Evolutionary conservation across 2,797 vertebrate species (phyloP).

Genomic region (Sciurus carolinensis): DNA sequence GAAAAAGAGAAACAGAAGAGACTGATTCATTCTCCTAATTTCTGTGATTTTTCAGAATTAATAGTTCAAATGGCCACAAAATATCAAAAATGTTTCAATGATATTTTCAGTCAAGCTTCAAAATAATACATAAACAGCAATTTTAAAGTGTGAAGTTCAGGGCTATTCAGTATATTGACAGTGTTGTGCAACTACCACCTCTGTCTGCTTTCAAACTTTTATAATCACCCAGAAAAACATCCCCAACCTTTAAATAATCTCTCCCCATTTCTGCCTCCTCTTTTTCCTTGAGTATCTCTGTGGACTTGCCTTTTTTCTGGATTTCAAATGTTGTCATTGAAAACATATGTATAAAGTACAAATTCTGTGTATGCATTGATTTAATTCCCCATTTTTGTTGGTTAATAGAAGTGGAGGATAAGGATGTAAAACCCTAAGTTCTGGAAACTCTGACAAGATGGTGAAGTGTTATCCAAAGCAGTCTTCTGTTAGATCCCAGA

Average conservation of each 20-base stretch:
- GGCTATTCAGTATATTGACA: background rate
- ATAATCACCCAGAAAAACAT: background rate
- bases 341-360: slow-evolving; percentile 8
- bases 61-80: slow-evolving; percentile 22
- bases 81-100: background rate
- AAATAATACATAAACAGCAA: background rate
- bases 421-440: background rate
- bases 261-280: background rate
- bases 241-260: background rate
- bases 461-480: background rate
- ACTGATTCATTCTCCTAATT: background rate
- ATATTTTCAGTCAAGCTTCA: background rate
- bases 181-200: too few relatives aligned
- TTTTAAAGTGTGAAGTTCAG: background rate
- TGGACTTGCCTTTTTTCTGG: background rate
- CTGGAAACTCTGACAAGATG: background rate
- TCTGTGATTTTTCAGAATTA: slow-evolving; percentile 28
- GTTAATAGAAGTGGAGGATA: background rate
- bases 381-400: background rate
- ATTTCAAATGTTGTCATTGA: background rate
- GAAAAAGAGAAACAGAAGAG: background rate
- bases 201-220: background rate
- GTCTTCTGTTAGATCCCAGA: background rate
- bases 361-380: background rate
- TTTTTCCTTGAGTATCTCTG: background rate